Evolutionary conservation across 1,140 invertebrate species (phyloP), one percentile per base, ranked within the genome.

Genomic region (Drosophila mayri): DNA sequence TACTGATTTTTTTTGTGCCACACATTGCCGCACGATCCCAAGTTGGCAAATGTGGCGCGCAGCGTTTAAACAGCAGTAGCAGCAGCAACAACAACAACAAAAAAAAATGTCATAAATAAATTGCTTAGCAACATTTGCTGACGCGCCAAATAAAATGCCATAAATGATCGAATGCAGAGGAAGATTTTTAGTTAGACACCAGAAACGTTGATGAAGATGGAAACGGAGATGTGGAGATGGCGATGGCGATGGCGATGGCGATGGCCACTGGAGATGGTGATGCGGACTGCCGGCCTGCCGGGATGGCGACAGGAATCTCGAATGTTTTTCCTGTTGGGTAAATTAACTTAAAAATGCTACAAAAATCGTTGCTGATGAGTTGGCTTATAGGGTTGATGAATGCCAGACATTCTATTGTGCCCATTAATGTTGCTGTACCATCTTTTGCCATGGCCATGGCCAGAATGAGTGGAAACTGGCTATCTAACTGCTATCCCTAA

Each of bases 71-170:
- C 61, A 71, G 65, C 65, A 70, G 71, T 64, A 54, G 74, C 76
- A 62, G 47, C 49, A 30, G 47, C 59, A 79, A 16, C 80, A 64
- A 37, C 47, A 66, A 62, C 68, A 77, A 70, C 72, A n/a, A n/a
- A 85, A 38, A 91, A 88, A 91, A 90, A 92, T 91, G 86, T 92
- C 90, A 92, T 92, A 92, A 92, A 92, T 92, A 92, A 92, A 92
- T 92, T 85, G 81, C 81, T 88, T 85, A 72, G 77, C 86, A 91
- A 92, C 90, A 92, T 92, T 92, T 92, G 87, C 81, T 92, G 86
- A 87, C 90, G 86, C 87, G 90, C 90, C 91, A 92, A 92, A 92
- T 92, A 92, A 92, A 92, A 90, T 85, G 76, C 90, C 86, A 92
- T 92, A 92, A 90, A 92, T 78, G 90, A 87, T 87, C 83, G 81